phyloP scores from a whole-genome alignment of 2,888 invertebrate genomes.

The Scaptomyza caliginosa region DNA sequence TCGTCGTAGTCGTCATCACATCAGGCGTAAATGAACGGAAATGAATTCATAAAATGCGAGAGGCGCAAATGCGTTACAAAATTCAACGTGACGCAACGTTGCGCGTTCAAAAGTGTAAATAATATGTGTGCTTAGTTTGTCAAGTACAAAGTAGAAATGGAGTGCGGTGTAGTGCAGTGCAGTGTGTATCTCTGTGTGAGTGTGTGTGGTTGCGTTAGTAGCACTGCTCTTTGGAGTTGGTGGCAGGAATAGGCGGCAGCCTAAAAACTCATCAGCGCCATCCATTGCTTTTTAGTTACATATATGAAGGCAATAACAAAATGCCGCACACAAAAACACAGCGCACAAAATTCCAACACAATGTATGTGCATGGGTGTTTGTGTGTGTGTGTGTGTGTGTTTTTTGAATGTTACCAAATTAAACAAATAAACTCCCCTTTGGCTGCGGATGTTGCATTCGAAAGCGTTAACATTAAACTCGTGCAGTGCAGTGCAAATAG shows the following conservation, averaged over 20 bases:
- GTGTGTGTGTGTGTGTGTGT: neutral
- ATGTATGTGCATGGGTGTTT: neutral
- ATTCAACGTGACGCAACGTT: constrained; percentile 69
- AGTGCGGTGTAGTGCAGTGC: constrained; percentile 4
- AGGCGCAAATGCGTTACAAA: constrained; percentile 62
- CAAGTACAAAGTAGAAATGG: constrained; percentile 25
- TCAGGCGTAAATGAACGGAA: constrained; percentile 80
- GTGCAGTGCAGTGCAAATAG: constrained; percentile 52
- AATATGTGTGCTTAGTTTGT: constrained; percentile 68
- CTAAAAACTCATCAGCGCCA: constrained; percentile 40
- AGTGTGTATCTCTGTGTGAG: constrained; percentile 8
- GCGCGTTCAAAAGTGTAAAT: constrained; percentile 79
- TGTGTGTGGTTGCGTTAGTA: constrained; percentile 31
- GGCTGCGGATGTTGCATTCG: constrained; percentile 50
- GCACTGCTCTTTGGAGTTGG: constrained; percentile 18
- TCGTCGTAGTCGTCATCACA: constrained; percentile 53
- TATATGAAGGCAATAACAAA: constrained; percentile 51
- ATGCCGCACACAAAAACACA: constrained; percentile 23
- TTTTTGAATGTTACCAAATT: constrained; percentile 41
- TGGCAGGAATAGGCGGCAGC: constrained; percentile 13
- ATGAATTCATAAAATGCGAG: constrained; percentile 78
- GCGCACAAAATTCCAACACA: constrained; percentile 3
- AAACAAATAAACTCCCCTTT: constrained; percentile 38
- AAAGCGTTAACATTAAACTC: constrained; percentile 46
- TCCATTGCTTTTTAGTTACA: constrained; percentile 6